phyloP scores from a whole-genome alignment of 1,140 invertebrate species.

The Drosophila sproati region DNA sequence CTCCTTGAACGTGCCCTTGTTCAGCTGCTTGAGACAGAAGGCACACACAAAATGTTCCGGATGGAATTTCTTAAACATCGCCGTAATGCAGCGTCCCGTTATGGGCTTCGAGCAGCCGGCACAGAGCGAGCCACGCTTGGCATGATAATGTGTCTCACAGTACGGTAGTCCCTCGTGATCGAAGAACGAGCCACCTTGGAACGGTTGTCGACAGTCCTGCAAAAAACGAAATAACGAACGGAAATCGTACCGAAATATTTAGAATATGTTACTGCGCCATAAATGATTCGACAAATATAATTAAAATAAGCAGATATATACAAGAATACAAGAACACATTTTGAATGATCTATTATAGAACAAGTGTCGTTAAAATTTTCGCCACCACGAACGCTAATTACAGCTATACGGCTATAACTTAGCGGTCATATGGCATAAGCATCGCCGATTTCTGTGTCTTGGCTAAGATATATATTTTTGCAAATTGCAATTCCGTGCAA shows the following conservation, averaged over 20 bases:
- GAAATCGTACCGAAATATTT: slow-evolving; percentile 10
- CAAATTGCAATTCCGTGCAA: slow-evolving; percentile 27
- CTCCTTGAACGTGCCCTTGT: slow-evolving; percentile 99
- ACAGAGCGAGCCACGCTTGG: slow-evolving; percentile 97
- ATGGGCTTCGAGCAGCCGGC: slow-evolving; percentile 99
- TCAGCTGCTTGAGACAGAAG: slow-evolving; percentile 98
- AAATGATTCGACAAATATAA: slow-evolving; percentile 14
- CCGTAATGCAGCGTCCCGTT: slow-evolving; percentile 98
- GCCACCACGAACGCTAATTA: slow-evolving; percentile 61
- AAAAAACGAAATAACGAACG: slow-evolving; percentile 54
- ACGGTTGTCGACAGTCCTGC: slow-evolving; percentile 96
- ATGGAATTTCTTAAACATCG: slow-evolving; percentile 99
- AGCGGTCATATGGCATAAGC: slow-evolving; percentile 61
- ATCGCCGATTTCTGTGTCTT: no score
- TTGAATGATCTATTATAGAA: slow-evolving; percentile 59
- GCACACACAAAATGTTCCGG: slow-evolving; percentile 98
- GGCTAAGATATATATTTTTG: background rate
- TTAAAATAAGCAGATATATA: background rate
- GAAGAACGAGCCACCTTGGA: slow-evolving; percentile 97
- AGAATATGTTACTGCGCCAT: slow-evolving; percentile 39
- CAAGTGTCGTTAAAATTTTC: slow-evolving; percentile 36
- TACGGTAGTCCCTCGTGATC: slow-evolving; percentile 98
- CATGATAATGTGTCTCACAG: slow-evolving; percentile 99
- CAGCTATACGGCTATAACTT: slow-evolving; percentile 75
- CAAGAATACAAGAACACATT: slow-evolving; percentile 12